A percentile compares a stretch with the other conserved stretches of the same genome.
phyloP scores from a whole-genome alignment of 2,113 vertebrate species.

The Brachionichthys hirsutus region DNA sequence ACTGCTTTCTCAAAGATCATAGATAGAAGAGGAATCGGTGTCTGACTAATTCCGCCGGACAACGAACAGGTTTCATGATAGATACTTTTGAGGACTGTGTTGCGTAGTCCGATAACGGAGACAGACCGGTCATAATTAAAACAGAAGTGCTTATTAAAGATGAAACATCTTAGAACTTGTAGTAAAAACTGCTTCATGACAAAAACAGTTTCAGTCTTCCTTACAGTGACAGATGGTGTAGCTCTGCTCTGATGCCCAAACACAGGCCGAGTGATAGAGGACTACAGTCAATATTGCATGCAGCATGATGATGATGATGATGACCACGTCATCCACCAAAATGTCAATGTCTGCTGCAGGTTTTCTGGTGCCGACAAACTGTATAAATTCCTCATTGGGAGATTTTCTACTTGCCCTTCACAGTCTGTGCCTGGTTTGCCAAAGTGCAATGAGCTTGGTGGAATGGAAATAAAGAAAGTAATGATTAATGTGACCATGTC shows the following conservation, averaged over 20 bases:
- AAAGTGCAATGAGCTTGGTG: conserved; percentile 20
- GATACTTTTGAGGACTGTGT: too few relatives aligned
- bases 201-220: conserved; percentile 16
- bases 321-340: conserved; percentile 54
- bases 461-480: not conserved
- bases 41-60: too few relatives aligned
- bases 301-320: conserved; percentile 55
- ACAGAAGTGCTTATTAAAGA: too few relatives aligned
- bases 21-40: too few relatives aligned
- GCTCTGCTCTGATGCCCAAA: conserved; percentile 50
- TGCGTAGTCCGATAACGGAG: too few relatives aligned
- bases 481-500: conserved; percentile 13
- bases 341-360: conserved; percentile 52
- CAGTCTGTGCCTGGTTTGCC: conserved; percentile 18
- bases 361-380: conserved; percentile 34
- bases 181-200: conserved; percentile 7
- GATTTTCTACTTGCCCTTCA: conserved; percentile 11
- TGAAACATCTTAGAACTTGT: too few relatives aligned
- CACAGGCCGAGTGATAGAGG: conserved; percentile 51
- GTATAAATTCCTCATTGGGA: conserved; percentile 19
- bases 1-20: too few relatives aligned
- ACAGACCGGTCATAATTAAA: too few relatives aligned
- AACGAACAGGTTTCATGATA: too few relatives aligned
- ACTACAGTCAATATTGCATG: conserved; percentile 41
- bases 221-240: conserved; percentile 52